phyloP scores from a whole-genome alignment of 1,140 invertebrate genomes.

The Chrysomallon squamiferum region DNA sequence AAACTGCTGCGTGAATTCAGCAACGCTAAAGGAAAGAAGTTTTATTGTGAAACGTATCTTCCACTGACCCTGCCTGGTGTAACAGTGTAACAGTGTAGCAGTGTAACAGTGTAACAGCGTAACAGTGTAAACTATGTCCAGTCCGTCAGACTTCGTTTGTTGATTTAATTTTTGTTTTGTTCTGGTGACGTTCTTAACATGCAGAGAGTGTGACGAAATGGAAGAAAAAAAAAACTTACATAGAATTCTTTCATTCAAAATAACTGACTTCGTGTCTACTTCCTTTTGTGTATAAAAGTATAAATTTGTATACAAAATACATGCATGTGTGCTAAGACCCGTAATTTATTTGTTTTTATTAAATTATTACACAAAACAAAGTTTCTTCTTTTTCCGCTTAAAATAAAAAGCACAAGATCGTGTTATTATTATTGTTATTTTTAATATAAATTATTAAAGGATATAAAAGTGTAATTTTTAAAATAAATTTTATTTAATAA shows the following conservation, averaged over 20 bases:
- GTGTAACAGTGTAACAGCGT: background rate
- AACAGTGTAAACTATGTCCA: background rate
- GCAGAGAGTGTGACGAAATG: too few relatives aligned
- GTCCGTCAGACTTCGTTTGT: background rate
- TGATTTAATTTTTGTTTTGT: background rate
- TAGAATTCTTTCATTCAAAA: too few relatives aligned
- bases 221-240: too few relatives aligned
- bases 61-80: background rate
- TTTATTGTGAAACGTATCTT: background rate
- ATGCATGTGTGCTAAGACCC: too few relatives aligned
- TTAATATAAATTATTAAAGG: background rate
- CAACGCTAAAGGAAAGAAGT: background rate
- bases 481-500: background rate
- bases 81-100: background rate
- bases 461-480: background rate
- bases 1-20: background rate
- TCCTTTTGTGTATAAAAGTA: too few relatives aligned
- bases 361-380: too few relatives aligned
- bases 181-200: background rate
- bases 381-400: too few relatives aligned
- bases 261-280: too few relatives aligned
- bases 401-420: too few relatives aligned
- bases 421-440: background rate
- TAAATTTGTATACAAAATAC: too few relatives aligned
- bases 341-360: too few relatives aligned